A percentile compares a stretch with the other conserved stretches of the same genome.
These are phyloP conservation scores for Camponotus vicinus DNA, from an alignment of 1,140 invertebrate genomes.

Conservation along the genomic window DNA sequence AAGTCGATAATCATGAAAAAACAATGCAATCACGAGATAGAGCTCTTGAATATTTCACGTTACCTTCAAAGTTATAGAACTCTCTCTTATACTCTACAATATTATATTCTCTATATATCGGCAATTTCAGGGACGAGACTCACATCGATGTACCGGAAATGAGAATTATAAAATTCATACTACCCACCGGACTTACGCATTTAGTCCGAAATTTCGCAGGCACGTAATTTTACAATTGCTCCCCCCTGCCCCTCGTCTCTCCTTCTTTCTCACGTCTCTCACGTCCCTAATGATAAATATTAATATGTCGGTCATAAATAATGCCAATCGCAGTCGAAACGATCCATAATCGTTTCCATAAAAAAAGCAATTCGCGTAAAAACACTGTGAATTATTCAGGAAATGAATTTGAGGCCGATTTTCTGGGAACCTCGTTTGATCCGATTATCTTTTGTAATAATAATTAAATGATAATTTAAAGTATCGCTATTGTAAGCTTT, in stretches of 20 bases:
- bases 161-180: conserved; percentile 73
- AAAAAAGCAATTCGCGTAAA: background rate
- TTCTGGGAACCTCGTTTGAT: background rate
- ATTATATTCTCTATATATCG: conserved; percentile 15
- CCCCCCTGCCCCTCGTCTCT: background rate
- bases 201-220: conserved; percentile 78
- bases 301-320: conserved; percentile 18
- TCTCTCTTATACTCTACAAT: conserved; percentile 12
- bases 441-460: background rate
- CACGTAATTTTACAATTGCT: conserved; percentile 74
- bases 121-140: conserved; percentile 26
- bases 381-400: background rate
- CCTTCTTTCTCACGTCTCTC: background rate
- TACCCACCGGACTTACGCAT: conserved; percentile 66
- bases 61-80: background rate
- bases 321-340: background rate
- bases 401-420: background rate
- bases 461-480: conserved; percentile 9
- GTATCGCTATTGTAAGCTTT: background rate
- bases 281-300: background rate
- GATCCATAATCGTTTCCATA: conserved; percentile 3
- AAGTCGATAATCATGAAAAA: too few species aligned
- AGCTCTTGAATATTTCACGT: conserved; percentile 26
- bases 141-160: conserved; percentile 65
- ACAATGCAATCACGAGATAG: background rate